These are phyloP conservation scores for Atherinomorus stipes DNA, from an alignment of 2,113 vertebrate species.

Conservation along the genomic window DNA sequence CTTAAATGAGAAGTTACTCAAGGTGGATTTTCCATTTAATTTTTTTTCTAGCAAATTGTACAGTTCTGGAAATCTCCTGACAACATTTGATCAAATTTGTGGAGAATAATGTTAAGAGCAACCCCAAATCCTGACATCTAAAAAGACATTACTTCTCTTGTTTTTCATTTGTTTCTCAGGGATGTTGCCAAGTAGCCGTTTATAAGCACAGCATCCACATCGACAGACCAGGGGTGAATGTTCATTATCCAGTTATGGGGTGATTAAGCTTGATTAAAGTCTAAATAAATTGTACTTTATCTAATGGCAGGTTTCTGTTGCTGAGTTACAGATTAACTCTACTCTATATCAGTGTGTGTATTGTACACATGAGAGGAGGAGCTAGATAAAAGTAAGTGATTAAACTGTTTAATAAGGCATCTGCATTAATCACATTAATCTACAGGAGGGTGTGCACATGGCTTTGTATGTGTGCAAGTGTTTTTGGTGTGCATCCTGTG, in stretches of 20 bases:
- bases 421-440: constrained; percentile 14
- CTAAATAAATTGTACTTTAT: constrained; percentile 14
- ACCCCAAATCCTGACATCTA: too few species aligned
- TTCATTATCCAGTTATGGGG: constrained; percentile 7
- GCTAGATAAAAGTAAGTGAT: constrained; percentile 12
- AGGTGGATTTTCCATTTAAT: too few species aligned
- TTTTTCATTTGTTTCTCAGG: too few species aligned
- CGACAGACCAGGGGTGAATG: constrained; percentile 19
- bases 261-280: constrained; percentile 17
- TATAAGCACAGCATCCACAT: constrained; percentile 22
- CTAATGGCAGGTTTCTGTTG: constrained; percentile 13
- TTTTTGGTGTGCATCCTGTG: not conserved
- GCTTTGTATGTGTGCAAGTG: constrained; percentile 4
- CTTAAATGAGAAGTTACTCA: too few species aligned
- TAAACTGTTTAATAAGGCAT: constrained; percentile 24
- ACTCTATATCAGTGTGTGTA: not conserved
- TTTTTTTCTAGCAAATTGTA: too few species aligned
- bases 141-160: too few species aligned
- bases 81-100: too few species aligned
- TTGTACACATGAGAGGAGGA: not conserved
- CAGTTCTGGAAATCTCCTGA: too few species aligned
- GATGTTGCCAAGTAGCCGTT: constrained; percentile 24
- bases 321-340: not conserved
- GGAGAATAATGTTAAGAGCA: too few species aligned
- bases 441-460: not conserved